These are phyloP conservation scores for Ailurus styani DNA, from an alignment of 2,113 vertebrate species.

Conservation along the genomic window DNA sequence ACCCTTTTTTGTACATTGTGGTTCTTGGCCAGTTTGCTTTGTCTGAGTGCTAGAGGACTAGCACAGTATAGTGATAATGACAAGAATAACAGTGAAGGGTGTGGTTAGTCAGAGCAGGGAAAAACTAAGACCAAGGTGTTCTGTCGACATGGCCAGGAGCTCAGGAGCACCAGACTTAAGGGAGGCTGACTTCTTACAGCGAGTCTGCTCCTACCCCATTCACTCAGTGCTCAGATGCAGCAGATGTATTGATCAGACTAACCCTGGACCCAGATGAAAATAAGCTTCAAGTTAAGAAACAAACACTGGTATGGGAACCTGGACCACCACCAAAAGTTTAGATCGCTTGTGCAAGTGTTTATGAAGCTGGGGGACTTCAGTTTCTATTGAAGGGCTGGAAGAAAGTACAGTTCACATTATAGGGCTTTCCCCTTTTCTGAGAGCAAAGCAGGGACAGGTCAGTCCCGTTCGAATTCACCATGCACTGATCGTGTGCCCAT, in stretches of 20 bases:
- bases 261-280: background rate
- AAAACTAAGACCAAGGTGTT: background rate
- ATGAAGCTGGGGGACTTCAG: background rate
- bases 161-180: background rate
- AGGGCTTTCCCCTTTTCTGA: background rate
- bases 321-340: background rate
- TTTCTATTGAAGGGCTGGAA: background rate
- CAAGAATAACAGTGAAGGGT: background rate
- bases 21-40: background rate
- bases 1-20: background rate
- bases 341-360: background rate
- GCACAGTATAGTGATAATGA: background rate
- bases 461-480: background rate
- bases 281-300: background rate
- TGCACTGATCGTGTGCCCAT: rapidly evolving
- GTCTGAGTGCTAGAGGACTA: background rate
- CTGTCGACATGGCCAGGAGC: background rate
- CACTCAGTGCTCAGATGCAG: background rate
- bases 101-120: background rate
- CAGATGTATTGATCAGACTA: background rate
- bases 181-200: background rate
- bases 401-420: background rate
- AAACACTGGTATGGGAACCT: background rate
- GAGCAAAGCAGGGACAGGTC: background rate
- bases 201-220: background rate